A percentile compares a stretch with the other conserved stretches of the same genome.
Conservation (phyloP, 2,888 invertebrate genomes). For the Mimachlamys varia region DNA sequence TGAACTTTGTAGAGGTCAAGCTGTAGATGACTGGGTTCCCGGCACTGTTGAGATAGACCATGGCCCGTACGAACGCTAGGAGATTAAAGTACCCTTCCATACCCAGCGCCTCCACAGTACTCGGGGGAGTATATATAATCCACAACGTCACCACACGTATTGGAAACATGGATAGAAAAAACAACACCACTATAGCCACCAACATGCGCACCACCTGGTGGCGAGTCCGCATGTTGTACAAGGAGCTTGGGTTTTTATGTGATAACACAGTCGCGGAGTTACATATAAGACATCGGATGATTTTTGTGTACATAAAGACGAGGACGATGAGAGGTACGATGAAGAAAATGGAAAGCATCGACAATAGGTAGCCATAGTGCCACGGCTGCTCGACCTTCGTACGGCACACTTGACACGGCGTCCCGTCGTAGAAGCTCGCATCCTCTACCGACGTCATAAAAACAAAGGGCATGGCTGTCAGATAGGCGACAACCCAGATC, state of each 20-base stretch:
- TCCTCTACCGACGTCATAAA: slow-evolving; percentile 90
- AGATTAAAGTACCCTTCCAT: not conserved
- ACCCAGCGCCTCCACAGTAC: not conserved
- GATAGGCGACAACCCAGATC: slow-evolving; percentile 79
- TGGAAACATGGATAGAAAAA: not conserved
- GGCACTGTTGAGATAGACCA: not conserved
- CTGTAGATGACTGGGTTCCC: not conserved
- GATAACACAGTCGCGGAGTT: slow-evolving; percentile 37
- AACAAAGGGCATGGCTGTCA: slow-evolving; percentile 87
- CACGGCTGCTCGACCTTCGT: slow-evolving; percentile 91
- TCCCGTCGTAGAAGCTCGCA: slow-evolving; percentile 86
- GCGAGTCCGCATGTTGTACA: not conserved
- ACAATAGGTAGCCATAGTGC: slow-evolving; percentile 91
- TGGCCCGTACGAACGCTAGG: not conserved
- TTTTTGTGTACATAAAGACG: slow-evolving; percentile 88
- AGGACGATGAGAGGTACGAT: slow-evolving; percentile 91
- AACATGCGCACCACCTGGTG: slow-evolving; percentile 7
- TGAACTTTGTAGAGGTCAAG: not conserved
- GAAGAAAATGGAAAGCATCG: slow-evolving; percentile 92
- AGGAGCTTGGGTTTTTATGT: not conserved
- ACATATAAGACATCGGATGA: slow-evolving; percentile 58
- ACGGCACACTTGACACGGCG: slow-evolving; percentile 89
- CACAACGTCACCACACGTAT: not conserved
- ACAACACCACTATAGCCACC: not conserved
- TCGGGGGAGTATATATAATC: not conserved